Conservation (phyloP, 2,888 invertebrate species). For the Acanthosepion esculentum region DNA sequence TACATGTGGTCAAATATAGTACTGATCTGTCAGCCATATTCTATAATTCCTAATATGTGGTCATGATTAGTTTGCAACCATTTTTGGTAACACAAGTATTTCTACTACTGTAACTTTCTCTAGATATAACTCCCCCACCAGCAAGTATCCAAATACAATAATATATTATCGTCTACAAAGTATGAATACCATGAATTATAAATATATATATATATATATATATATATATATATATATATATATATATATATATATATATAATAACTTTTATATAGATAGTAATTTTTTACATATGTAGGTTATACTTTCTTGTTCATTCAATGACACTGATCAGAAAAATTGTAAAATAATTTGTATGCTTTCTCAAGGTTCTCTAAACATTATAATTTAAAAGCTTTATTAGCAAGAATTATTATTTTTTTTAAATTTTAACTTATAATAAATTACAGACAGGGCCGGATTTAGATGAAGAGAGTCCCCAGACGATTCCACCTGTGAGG, state of each 20-base stretch:
- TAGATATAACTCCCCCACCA: neutral
- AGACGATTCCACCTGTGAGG: too few relatives aligned
- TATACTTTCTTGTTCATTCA: neutral
- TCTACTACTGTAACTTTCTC: neutral
- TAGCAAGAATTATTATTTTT: neutral
- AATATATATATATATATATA: neutral
- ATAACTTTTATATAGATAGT: neutral
- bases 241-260: neutral
- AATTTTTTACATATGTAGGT: neutral
- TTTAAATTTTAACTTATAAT: neutral
- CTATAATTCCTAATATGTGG: conserved; percentile 33
- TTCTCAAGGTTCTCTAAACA: neutral
- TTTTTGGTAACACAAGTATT: neutral
- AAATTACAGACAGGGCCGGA: too few relatives aligned
- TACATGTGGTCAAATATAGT: conserved; percentile 18
- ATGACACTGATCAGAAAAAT: too few relatives aligned
- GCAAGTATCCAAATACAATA: neutral
- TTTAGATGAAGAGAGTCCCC: too few relatives aligned
- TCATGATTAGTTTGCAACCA: conserved; percentile 33
- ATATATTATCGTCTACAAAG: neutral
- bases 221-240: neutral
- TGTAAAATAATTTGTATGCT: neutral
- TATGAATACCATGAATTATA: neutral
- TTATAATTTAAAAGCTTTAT: neutral
- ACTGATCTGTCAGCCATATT: conserved; percentile 20